Evolutionary conservation across 2,888 invertebrate genomes (phyloP).

Genomic region (Lithophane socia): DNA sequence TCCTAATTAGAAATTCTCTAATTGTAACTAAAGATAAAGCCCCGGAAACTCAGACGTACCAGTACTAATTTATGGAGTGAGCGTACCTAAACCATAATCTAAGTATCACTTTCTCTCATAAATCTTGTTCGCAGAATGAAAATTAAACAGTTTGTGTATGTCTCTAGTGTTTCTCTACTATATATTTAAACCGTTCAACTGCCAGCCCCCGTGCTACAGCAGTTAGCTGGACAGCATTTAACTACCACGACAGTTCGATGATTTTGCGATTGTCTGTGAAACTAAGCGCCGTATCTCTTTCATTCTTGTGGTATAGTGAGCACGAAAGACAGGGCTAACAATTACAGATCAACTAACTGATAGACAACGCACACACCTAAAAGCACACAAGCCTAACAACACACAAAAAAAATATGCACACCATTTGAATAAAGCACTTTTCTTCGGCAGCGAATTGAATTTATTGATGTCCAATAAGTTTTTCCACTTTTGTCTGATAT

Average conservation of each 20-base stretch:
- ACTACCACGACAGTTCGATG: too few species aligned
- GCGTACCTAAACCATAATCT: slow-evolving; percentile 22
- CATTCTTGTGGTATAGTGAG: too few species aligned
- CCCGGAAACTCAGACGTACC: slow-evolving; percentile 14
- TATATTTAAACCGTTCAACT: too few species aligned
- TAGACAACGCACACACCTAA: too few species aligned
- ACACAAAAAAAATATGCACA: not conserved
- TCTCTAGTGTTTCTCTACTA: not conserved
- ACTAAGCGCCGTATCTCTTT: too few species aligned
- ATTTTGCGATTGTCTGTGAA: too few species aligned
- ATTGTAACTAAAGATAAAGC: slow-evolving; percentile 22
- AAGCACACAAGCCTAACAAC: not conserved
- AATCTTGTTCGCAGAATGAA: slow-evolving; percentile 43
- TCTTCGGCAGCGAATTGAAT: not conserved
- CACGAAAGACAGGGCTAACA: too few species aligned
- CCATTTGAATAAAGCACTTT: not conserved
- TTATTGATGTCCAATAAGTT: not conserved
- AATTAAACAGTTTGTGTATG: slow-evolving; percentile 31
- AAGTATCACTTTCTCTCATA: slow-evolving; percentile 21
- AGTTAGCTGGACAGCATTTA: too few species aligned
- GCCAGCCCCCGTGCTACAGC: too few species aligned
- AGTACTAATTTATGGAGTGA: slow-evolving; percentile 44
- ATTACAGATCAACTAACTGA: too few species aligned
- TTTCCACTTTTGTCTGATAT: not conserved
- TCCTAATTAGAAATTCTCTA: slow-evolving; percentile 23